These are phyloP conservation scores for Helicorthomorpha holstii DNA, from an alignment of 1,140 invertebrate species.

Conservation along the genomic window DNA sequence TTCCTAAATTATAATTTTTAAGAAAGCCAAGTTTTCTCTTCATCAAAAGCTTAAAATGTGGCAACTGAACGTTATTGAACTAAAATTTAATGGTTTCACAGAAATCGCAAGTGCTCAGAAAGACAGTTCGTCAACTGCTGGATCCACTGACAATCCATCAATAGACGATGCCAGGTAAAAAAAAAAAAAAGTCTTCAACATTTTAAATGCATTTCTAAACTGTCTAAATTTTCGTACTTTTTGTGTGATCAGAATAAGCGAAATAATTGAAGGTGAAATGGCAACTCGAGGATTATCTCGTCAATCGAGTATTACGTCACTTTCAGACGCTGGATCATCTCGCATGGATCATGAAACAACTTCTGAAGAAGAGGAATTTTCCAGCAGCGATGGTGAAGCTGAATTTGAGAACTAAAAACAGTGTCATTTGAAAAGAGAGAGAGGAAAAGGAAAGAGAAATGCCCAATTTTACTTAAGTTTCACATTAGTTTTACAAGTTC, in stretches of 20 bases:
- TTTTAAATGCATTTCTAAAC: neutral
- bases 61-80: too few relatives aligned
- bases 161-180: too few relatives aligned
- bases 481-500: too few relatives aligned
- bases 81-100: neutral
- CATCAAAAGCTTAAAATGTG: too few relatives aligned
- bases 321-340: constrained; percentile 19
- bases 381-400: constrained; percentile 23
- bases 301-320: constrained; percentile 23
- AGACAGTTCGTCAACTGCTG: neutral
- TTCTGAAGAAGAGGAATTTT: constrained; percentile 22
- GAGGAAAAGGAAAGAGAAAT: too few relatives aligned
- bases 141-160: too few relatives aligned
- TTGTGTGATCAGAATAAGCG: constrained; percentile 11
- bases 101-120: too few relatives aligned
- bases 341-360: constrained; percentile 23
- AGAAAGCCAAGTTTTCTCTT: too few relatives aligned
- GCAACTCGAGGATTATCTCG: constrained; percentile 14
- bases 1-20: too few relatives aligned
- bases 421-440: too few relatives aligned
- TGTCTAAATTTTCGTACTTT: neutral
- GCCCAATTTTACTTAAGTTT: too few relatives aligned
- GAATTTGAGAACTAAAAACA: too few relatives aligned
- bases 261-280: constrained; percentile 14
- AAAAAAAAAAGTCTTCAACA: neutral